Evolutionary conservation across 2,797 vertebrate genomes (phyloP), one percentile per base, ranked within the genome.

Genomic region (Notoglanidium macrostoma): DNA sequence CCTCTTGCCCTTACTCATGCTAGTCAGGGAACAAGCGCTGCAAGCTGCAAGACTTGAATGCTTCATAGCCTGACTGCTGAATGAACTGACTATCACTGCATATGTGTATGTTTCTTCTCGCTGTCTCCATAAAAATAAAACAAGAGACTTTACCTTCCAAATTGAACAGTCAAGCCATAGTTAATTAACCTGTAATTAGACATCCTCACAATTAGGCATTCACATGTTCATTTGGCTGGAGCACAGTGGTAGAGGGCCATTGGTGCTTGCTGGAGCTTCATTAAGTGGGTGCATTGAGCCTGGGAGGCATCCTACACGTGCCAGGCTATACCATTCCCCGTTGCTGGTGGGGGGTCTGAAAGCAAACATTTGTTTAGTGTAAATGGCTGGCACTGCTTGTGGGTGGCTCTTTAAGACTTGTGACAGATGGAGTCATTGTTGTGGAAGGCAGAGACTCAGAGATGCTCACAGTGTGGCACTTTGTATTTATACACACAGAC

Each of bases 311-410:
- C 15, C 74, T 26, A 65, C 87, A 87, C 32, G 89, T 85, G 91
- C 92, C 93, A 92, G 92, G 81, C 90, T 91, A 91, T 94, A 92
- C 91, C 91, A 91, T 90, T 85, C 87, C 84, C 87, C 86, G 73
- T 87, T 90, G 89, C 88, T 49, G 44, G 40, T 67, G 55, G 26
- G 84, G 86, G 44, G 83, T n/a, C 49, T 70, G 85, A 87, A 54
- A 77, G 88, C 92, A 93, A 94, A 95, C 94, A 94, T 95, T 95
- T 90, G 93, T 92, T 94, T 93, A 92, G 90, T 92, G 92, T 92
- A 84, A 92, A 90, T 92, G 91, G 89, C 82, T 89, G 91, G 88
- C 85, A 88, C 29, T 68, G 87, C 72, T 88, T 88, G 79, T 90
- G 90, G 89, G 88, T 87, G 87, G 86, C 79, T 86, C 82, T 89